Conservation (phyloP, 1,140 invertebrate genomes). For the Pollicipes pollicipes region DNA sequence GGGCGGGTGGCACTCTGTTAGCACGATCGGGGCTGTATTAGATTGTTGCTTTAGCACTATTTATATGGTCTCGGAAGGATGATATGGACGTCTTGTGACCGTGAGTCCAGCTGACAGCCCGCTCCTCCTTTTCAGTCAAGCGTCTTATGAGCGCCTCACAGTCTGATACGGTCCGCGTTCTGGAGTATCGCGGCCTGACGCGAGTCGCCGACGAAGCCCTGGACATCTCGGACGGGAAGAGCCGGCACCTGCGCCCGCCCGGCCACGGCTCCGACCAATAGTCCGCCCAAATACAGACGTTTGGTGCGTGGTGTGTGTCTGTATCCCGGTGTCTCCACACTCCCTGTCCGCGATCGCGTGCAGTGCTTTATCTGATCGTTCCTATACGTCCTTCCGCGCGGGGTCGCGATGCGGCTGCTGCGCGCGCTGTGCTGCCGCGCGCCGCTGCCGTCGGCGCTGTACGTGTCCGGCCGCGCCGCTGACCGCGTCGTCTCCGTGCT, state of each 20-base stretch:
- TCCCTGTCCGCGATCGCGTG: no score
- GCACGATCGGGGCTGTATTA: no score
- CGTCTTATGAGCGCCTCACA: background rate
- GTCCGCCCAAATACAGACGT: no score
- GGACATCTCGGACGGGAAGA: background rate
- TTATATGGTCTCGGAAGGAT: no score
- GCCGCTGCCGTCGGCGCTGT: background rate
- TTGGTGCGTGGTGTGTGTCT: no score
- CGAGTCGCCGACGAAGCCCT: background rate
- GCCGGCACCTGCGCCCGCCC: no score
- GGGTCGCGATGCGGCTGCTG: background rate
- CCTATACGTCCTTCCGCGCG: background rate
- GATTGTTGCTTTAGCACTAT: no score
- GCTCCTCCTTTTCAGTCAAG: background rate
- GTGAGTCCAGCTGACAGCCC: background rate
- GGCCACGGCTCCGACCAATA: no score
- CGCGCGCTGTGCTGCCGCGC: background rate
- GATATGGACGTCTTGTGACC: no score
- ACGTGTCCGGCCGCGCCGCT: background rate
- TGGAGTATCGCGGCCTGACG: background rate
- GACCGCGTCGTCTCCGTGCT: background rate
- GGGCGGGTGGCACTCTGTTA: no score
- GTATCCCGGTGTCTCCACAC: no score
- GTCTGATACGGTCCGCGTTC: background rate
- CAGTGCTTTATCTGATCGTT: no score